These are phyloP conservation scores for Sinocyclocheilus grahami DNA, from an alignment of 2,113 vertebrate genomes.

Conservation along the genomic window DNA sequence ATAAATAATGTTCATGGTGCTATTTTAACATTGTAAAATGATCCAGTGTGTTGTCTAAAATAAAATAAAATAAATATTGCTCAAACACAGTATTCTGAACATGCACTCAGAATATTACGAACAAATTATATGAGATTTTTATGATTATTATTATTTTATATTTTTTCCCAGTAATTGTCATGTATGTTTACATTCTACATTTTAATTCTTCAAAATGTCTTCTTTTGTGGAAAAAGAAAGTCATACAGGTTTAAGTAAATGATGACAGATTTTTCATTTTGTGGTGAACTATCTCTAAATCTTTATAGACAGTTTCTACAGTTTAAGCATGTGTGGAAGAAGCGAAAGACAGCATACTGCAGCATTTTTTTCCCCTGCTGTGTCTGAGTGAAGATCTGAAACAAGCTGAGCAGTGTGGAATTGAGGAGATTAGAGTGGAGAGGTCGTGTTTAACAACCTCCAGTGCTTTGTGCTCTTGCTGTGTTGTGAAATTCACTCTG, in stretches of 20 bases:
- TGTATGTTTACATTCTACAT: no score
- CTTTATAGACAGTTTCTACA: background rate
- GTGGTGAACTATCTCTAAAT: background rate
- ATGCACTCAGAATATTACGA: no score
- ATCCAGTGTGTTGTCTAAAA: background rate
- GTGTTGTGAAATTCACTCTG: slow-evolving; percentile 72
- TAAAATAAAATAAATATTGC: background rate
- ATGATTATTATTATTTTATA: no score
- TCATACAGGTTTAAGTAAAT: background rate
- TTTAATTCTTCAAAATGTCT: no score
- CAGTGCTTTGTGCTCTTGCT: background rate
- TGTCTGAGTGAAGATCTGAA: background rate
- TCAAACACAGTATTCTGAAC: no score
- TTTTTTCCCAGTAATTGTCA: no score
- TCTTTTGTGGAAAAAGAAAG: no score
- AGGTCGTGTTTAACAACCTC: slow-evolving; percentile 49
- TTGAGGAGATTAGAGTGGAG: slow-evolving; percentile 70
- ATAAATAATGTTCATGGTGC: background rate
- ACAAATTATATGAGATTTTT: no score
- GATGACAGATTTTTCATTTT: background rate
- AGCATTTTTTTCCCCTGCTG: slow-evolving; percentile 53
- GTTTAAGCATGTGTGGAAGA: background rate
- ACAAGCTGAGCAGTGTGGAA: slow-evolving; percentile 64
- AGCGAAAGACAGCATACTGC: slow-evolving; percentile 37
- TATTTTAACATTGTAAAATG: background rate